Evolutionary conservation across 1,140 invertebrate species (phyloP).

Genomic region (Drosophila pseudoobscura): DNA sequence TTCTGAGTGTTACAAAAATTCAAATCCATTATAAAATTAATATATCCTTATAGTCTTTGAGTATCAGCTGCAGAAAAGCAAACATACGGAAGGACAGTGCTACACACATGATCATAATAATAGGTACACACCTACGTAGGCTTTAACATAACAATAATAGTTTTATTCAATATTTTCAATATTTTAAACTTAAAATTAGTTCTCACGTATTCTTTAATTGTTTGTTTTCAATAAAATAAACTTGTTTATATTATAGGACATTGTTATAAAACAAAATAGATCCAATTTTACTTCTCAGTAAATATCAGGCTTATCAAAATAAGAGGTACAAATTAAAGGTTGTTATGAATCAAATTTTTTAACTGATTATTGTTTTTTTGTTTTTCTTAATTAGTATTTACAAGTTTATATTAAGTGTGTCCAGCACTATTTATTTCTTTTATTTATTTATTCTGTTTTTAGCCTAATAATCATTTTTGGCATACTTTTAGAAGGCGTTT

Average conservation of each 20-base stretch:
- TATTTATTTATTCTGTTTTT: background rate
- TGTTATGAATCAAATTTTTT: background rate
- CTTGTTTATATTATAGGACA: background rate
- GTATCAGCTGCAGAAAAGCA: too few relatives aligned
- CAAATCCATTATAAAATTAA: too few relatives aligned
- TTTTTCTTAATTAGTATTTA: too few relatives aligned
- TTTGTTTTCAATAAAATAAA: conserved; percentile 7
- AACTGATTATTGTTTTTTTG: too few relatives aligned
- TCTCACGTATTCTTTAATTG: background rate
- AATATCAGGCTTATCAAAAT: background rate
- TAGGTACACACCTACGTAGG: background rate
- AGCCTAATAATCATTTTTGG: too few relatives aligned
- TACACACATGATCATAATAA: too few relatives aligned
- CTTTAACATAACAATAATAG: conserved; percentile 1
- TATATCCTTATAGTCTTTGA: too few relatives aligned
- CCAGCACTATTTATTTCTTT: too few relatives aligned
- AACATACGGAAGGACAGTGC: too few relatives aligned
- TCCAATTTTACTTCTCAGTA: background rate
- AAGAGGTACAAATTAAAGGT: conserved; percentile 1
- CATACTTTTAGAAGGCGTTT: too few relatives aligned
- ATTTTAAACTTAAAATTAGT: conserved; percentile 2
- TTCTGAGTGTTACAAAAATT: too few relatives aligned
- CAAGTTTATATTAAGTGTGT: too few relatives aligned
- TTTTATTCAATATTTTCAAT: conserved; percentile 4
- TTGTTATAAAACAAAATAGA: background rate